Percentiles rank a stretch among this genome's conserved stretches.
Conservation (phyloP, 2,797 vertebrate species). For the Carcharodon carcharias region DNA sequence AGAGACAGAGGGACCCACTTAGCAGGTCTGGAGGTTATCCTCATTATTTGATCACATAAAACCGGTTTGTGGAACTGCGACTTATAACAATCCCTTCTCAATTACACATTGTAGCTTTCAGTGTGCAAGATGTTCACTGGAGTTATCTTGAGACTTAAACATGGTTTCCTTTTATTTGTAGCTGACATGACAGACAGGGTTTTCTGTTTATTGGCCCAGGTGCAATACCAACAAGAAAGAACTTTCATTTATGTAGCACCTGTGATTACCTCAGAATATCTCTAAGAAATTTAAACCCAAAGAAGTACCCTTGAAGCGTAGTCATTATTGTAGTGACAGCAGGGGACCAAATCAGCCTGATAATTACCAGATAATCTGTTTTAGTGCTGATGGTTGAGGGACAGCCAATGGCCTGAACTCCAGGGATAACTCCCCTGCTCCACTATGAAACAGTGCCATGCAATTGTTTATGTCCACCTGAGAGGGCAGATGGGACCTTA, state of each 20-base stretch:
- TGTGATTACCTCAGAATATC: neutral
- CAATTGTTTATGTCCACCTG: neutral
- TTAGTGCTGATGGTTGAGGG: neutral
- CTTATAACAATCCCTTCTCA: slow-evolving; percentile 34
- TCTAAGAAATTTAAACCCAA: neutral
- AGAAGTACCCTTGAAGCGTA: neutral
- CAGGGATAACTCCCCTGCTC: neutral
- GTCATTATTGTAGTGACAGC: neutral
- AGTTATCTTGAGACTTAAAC: neutral
- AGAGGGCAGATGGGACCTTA: neutral
- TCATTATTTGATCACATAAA: slow-evolving; percentile 36
- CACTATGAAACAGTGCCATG: neutral
- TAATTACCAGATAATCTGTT: neutral
- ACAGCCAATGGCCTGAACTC: neutral
- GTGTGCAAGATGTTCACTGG: neutral
- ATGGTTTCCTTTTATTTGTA: neutral
- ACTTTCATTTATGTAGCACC: neutral
- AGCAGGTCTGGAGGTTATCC: slow-evolving; percentile 30
- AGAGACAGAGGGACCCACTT: slow-evolving; percentile 26
- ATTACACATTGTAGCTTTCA: slow-evolving; percentile 24
- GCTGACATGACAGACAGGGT: neutral
- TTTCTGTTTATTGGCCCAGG: neutral
- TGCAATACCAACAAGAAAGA: neutral
- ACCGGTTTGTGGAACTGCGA: slow-evolving; percentile 18
- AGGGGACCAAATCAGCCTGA: neutral